Evolutionary conservation across 2,113 vertebrate genomes (phyloP).

Genomic region (Gasterosteus aculeatus): DNA sequence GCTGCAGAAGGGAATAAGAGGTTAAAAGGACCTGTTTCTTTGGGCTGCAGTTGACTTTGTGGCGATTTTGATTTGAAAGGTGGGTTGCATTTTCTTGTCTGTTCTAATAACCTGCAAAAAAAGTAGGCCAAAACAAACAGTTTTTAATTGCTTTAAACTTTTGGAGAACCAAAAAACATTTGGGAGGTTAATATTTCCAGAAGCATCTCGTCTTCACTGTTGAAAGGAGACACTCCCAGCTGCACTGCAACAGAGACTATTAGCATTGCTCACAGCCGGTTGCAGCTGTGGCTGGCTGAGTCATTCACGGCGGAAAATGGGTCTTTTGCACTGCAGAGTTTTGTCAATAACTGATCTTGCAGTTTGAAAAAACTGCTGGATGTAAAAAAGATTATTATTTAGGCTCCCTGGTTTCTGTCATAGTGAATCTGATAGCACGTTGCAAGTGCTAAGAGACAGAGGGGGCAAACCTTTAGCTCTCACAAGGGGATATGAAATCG

Average conservation of each 20-base stretch:
- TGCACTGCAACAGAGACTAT: neutral
- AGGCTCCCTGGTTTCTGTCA: no score
- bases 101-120: neutral
- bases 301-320: no score
- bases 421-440: neutral
- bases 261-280: no score
- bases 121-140: neutral
- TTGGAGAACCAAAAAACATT: neutral
- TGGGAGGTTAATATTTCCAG: neutral
- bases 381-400: no score
- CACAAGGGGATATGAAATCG: neutral
- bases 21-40: constrained; percentile 9
- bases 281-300: no score
- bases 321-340: no score
- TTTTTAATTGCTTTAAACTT: neutral
- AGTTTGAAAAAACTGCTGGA: no score
- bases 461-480: neutral
- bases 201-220: neutral
- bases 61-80: neutral
- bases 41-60: neutral
- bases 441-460: neutral
- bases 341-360: no score
- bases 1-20: constrained; percentile 23
- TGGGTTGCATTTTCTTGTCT: neutral
- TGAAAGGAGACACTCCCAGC: neutral